Conservation (phyloP, 2,888 invertebrate genomes). For the Molanna angustata region DNA sequence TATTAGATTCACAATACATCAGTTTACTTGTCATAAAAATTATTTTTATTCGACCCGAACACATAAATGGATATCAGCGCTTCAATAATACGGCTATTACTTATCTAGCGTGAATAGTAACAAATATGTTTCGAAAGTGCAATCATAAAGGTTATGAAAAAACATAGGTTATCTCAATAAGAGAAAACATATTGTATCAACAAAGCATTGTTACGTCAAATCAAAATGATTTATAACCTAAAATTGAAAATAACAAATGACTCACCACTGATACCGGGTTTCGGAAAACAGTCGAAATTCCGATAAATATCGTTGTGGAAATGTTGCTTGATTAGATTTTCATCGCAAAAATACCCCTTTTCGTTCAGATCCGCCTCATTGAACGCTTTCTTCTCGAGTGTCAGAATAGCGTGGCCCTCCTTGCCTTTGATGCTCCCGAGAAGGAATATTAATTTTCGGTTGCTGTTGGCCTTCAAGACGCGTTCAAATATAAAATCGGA, state of each 20-base stretch:
- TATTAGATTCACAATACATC: no score
- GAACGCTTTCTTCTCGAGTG: conserved; percentile 82
- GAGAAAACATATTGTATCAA: no score
- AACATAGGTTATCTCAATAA: no score
- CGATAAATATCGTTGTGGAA: conserved; percentile 85
- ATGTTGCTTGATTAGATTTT: conserved; percentile 58
- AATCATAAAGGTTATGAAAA: no score
- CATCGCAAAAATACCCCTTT: conserved; percentile 60
- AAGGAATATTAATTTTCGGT: conserved; percentile 67
- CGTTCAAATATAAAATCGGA: conserved; percentile 65
- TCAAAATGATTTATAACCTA: no score
- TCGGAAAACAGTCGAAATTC: conserved; percentile 71
- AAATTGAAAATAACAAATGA: conserved; percentile 28
- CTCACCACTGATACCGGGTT: conserved; percentile 62
- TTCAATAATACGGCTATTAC: no score
- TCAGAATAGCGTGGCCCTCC: conserved; percentile 65
- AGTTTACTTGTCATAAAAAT: no score
- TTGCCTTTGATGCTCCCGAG: conserved; percentile 65
- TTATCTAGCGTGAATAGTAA: no score
- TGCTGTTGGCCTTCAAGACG: conserved; percentile 69
- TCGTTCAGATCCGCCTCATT: conserved; percentile 58
- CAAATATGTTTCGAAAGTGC: no score
- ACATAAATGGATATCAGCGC: no score
- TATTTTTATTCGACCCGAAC: no score
- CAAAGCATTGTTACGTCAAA: no score